These are phyloP conservation scores for Diachasmimorpha longicaudata DNA, from an alignment of 1,140 invertebrate species.

Conservation along the genomic window DNA sequence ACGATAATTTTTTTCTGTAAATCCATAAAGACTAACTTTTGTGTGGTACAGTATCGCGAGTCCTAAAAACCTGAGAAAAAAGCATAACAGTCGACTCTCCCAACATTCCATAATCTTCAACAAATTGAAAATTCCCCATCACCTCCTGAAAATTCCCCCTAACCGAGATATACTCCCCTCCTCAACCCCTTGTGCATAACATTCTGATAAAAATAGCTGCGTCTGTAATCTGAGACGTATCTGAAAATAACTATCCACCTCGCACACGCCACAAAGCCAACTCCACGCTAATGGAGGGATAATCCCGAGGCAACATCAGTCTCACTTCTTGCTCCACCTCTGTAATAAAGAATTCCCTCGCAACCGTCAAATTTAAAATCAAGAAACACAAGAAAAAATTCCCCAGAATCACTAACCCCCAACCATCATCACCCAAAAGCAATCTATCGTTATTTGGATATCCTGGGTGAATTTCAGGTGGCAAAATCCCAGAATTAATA, in stretches of 20 bases:
- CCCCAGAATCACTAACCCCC: too few species aligned
- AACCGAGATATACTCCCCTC: neutral
- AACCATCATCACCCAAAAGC: neutral
- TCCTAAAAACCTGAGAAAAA: too few species aligned
- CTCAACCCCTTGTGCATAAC: neutral
- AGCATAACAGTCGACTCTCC: too few species aligned
- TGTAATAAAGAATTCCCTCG: neutral
- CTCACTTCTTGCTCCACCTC: neutral
- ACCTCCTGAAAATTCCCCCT: neutral
- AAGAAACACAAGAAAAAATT: neutral
- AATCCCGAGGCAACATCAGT: neutral
- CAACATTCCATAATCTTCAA: too few species aligned
- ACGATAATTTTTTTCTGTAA: too few species aligned
- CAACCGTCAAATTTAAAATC: too few species aligned
- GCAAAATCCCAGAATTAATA: neutral
- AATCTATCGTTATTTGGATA: neutral
- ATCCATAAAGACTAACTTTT: too few species aligned
- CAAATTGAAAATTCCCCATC: too few species aligned
- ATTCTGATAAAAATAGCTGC: neutral
- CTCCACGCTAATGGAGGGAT: neutral
- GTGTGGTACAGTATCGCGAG: too few species aligned
- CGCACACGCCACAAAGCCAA: neutral
- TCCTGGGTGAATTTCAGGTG: constrained; percentile 1
- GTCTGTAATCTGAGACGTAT: neutral
- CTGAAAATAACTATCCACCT: neutral